phyloP scores from a whole-genome alignment of 1,140 invertebrate species.

The Lineus longissimus region DNA sequence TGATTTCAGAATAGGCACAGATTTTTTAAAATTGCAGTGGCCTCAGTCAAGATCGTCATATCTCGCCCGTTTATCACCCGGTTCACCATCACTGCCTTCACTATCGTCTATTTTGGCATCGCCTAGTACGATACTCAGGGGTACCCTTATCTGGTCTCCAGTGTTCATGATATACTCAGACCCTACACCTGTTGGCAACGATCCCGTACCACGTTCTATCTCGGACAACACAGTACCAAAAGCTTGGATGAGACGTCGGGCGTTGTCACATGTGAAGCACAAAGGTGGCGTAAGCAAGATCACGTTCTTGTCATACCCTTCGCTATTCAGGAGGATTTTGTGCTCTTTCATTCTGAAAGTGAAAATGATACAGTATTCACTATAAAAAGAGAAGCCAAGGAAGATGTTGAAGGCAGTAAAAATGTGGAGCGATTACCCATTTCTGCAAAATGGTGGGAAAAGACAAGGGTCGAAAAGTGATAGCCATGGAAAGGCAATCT shows the following conservation, averaged over 20 bases:
- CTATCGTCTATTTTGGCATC: constrained; percentile 2
- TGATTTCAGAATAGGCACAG: too few relatives aligned
- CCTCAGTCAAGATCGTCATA: constrained; percentile 38
- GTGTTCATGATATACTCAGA: not conserved
- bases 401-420: too few relatives aligned
- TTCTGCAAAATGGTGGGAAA: too few relatives aligned
- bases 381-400: too few relatives aligned
- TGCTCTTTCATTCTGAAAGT: constrained; percentile 75
- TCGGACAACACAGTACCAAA: constrained; percentile 68
- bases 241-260: constrained; percentile 67
- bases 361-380: not conserved
- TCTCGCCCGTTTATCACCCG: constrained; percentile 18
- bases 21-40: too few relatives aligned
- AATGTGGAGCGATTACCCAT: too few relatives aligned
- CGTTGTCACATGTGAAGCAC: constrained; percentile 84
- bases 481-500: too few relatives aligned
- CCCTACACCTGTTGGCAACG: constrained; percentile 2
- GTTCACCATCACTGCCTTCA: constrained; percentile 15
- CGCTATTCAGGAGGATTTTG: constrained; percentile 83
- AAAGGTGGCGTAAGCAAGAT: constrained; percentile 95
- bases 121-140: constrained; percentile 10
- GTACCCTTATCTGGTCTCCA: constrained; percentile 22
- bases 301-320: constrained; percentile 91
- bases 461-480: too few relatives aligned
- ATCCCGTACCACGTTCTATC: constrained; percentile 49